Percentiles rank a stretch among this genome's conserved stretches.
Conservation (phyloP, 2,113 vertebrate species). For the Pelvicachromis taeniatus region DNA sequence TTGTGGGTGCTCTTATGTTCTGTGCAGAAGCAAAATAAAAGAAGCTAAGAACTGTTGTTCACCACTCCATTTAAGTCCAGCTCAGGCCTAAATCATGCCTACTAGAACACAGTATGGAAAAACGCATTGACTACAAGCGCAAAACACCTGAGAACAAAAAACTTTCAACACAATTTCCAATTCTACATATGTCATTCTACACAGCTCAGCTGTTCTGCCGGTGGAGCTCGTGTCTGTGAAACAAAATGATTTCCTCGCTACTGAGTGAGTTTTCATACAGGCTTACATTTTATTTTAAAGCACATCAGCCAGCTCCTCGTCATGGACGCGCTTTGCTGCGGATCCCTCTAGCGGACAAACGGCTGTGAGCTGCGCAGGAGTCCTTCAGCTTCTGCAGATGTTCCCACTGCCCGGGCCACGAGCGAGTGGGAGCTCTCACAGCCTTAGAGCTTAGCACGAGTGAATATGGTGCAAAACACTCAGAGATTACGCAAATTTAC, state of each 20-base stretch:
- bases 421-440: neutral
- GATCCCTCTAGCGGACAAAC: constrained; percentile 59
- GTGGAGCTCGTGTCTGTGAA: neutral
- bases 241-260: neutral
- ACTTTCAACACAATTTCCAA: neutral
- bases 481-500: neutral
- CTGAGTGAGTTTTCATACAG: neutral
- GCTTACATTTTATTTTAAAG: neutral
- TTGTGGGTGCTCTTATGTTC: neutral
- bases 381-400: constrained; percentile 31
- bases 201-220: neutral
- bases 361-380: neutral
- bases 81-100: neutral
- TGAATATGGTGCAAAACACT: neutral
- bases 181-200: neutral
- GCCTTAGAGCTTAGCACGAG: neutral
- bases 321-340: neutral
- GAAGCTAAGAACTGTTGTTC: neutral
- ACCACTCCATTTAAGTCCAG: neutral
- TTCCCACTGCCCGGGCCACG: neutral
- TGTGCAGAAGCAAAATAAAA: neutral
- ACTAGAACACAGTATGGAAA: neutral
- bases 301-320: neutral
- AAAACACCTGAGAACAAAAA: neutral
- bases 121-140: neutral